Evolutionary conservation across 2,888 invertebrate species (phyloP).

Genomic region (Ichneumoninae sp.): DNA sequence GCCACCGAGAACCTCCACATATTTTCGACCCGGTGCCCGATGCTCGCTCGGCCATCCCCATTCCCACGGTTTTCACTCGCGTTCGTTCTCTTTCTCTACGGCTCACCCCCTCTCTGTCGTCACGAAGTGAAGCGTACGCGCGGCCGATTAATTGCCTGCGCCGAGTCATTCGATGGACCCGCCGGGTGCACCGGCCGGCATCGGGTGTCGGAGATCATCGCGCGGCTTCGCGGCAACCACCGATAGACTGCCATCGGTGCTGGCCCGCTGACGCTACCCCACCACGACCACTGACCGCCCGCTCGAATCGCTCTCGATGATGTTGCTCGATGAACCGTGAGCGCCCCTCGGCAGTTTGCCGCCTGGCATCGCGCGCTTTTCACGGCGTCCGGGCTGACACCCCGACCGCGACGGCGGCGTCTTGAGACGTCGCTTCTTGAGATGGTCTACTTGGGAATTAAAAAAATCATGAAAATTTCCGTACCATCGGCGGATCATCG

Average conservation of each 20-base stretch:
- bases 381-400: constrained; percentile 4
- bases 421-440: constrained; percentile 18
- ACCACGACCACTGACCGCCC: constrained; percentile 42
- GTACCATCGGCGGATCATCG: background rate
- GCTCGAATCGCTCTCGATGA: constrained; percentile 63
- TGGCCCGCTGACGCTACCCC: constrained; percentile 36
- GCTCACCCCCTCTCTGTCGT: constrained; percentile 37
- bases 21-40: constrained; percentile 58
- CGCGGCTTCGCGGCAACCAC: constrained; percentile 62
- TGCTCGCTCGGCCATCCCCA: constrained; percentile 26
- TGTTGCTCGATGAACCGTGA: constrained; percentile 64
- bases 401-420: background rate
- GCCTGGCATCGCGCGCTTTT: constrained; percentile 12
- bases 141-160: constrained; percentile 65
- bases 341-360: constrained; percentile 19
- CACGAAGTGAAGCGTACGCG: constrained; percentile 53
- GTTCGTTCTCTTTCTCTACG: constrained; percentile 19
- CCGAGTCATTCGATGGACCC: constrained; percentile 65
- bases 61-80: constrained; percentile 29
- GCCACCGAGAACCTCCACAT: constrained; percentile 57
- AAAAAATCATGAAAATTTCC: constrained; percentile 11
- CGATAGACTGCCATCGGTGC: constrained; percentile 50
- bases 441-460: constrained; percentile 24
- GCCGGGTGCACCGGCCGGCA: constrained; percentile 43
- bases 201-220: constrained; percentile 67